Percentiles rank a stretch among this genome's conserved stretches.
Evolutionary conservation across 2,113 vertebrate species (phyloP).

Genomic region (Jacana jacana): DNA sequence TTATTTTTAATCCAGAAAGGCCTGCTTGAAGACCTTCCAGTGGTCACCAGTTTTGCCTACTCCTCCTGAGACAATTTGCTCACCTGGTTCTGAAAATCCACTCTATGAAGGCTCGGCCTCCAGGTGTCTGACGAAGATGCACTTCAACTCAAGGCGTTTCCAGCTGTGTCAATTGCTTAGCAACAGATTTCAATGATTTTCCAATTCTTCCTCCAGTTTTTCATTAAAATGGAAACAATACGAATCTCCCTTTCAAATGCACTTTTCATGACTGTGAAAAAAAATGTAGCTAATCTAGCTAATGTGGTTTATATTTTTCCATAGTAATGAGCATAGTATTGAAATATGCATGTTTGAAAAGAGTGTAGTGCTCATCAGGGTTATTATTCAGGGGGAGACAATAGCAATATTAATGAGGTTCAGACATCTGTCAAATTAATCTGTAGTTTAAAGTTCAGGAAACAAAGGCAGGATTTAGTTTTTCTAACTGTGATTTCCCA

Average conservation of each 20-base stretch:
- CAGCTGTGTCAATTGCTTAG: too few species aligned
- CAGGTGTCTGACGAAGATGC: too few species aligned
- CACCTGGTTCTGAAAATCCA: too few species aligned
- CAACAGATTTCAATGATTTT: too few species aligned
- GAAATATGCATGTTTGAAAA: neutral
- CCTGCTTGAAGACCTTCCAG: too few species aligned
- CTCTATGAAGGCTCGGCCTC: too few species aligned
- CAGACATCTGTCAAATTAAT: constrained; percentile 41
- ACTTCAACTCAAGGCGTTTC: too few species aligned
- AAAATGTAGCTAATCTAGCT: neutral
- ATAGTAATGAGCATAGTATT: neutral
- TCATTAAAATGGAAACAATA: too few species aligned
- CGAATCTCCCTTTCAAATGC: neutral
- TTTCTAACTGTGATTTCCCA: constrained; percentile 31
- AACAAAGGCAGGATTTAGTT: constrained; percentile 12
- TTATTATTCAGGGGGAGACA: constrained; percentile 32
- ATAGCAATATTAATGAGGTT: constrained; percentile 39
- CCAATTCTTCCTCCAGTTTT: too few species aligned
- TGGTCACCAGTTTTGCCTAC: too few species aligned
- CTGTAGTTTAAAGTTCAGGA: neutral
- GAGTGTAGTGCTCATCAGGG: neutral
- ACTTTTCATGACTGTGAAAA: neutral
- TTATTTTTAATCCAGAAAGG: too few species aligned
- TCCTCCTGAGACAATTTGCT: too few species aligned
- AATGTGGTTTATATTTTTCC: neutral